Conservation (phyloP, 1,140 invertebrate genomes). For the Sipha flava region DNA sequence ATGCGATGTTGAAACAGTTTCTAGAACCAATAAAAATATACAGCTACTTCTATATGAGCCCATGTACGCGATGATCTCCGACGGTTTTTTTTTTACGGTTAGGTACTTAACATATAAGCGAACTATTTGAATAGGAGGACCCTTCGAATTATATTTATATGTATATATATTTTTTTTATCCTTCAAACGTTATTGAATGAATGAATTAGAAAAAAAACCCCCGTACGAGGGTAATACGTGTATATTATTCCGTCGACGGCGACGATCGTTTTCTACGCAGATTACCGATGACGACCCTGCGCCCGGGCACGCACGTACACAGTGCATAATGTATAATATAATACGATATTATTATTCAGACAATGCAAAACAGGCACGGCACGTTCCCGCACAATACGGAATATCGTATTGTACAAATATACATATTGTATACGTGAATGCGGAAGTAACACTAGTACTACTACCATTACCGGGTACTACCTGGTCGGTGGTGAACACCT, state of each 20-base stretch:
- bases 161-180: conserved; percentile 2
- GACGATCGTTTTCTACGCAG: background rate
- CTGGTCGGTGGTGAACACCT: background rate
- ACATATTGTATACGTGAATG: background rate
- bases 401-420: background rate
- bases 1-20: background rate
- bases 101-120: background rate
- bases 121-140: background rate
- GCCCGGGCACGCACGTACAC: too few species aligned
- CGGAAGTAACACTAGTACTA: conserved; percentile 30
- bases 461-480: too few species aligned
- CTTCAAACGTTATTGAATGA: conserved; percentile 7
- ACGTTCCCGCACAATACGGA: background rate
- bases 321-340: too few species aligned
- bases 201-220: background rate
- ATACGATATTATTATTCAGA: conserved; percentile 17
- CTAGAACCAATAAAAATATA: background rate
- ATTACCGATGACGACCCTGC: background rate
- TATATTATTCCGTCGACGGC: background rate
- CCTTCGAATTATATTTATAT: background rate
- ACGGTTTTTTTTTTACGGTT: background rate
- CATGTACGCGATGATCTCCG: background rate
- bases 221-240: background rate
- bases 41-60: background rate
- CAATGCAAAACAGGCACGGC: conserved; percentile 31